A percentile compares a stretch with the other conserved stretches of the same genome.
Conservation (phyloP, 2,113 vertebrate genomes). For the Montifringilla adamsi region DNA sequence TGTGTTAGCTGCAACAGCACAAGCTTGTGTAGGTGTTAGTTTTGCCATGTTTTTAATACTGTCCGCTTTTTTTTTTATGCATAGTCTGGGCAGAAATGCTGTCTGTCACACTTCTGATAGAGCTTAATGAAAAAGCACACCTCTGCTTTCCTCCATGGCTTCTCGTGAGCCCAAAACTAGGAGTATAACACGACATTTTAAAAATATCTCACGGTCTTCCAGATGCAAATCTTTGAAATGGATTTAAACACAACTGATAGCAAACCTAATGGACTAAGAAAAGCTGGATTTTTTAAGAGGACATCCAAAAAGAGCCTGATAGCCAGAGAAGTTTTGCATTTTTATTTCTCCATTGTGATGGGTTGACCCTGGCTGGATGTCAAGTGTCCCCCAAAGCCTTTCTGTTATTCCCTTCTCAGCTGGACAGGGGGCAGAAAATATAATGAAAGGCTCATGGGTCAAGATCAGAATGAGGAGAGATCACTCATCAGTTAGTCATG, state of each 20-base stretch:
- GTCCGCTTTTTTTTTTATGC: rapidly evolving
- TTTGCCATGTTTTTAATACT: background rate
- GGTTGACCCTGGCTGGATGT: background rate
- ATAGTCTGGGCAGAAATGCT: background rate
- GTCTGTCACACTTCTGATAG: background rate
- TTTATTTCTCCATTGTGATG: background rate
- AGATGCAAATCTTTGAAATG: background rate
- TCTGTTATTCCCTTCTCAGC: background rate
- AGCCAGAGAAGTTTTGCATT: background rate
- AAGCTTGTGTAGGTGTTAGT: background rate
- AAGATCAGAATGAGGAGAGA: background rate
- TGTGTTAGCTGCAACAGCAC: background rate
- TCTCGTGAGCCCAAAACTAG: background rate
- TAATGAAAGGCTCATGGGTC: background rate
- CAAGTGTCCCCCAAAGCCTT: background rate
- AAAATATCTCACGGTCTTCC: background rate
- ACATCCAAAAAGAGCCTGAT: background rate
- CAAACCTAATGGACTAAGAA: background rate
- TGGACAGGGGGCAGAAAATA: background rate
- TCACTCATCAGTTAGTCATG: background rate
- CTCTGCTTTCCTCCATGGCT: background rate
- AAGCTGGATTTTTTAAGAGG: background rate
- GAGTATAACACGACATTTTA: background rate
- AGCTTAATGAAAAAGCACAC: background rate
- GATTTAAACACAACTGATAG: background rate